Base-by-base conservation (phyloP, 2,888 invertebrate species). In the Eulithis prunata region DNA sequence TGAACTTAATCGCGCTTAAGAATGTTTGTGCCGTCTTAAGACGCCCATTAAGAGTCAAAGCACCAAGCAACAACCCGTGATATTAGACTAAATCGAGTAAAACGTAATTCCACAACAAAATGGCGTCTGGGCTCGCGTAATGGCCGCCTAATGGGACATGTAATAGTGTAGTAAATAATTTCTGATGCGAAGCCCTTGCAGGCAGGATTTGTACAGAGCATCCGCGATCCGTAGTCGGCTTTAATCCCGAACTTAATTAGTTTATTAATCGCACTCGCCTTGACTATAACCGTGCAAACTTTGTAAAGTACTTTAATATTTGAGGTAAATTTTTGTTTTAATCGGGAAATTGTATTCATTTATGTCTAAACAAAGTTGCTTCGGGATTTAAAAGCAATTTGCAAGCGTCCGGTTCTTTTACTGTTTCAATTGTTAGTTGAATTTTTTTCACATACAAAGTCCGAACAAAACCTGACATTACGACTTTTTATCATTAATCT, bases 91-190 rank as follows among this genome's bases (percentile, higher is more conserved):
- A 81, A 84, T 85, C 80, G 84, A 80, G 79, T 80, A 80, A 79
- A 79, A 79, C 78, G 83, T 82, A 83, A 85, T 84, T 81, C 78
- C 71, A 73, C 81, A 79, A 78, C 81, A 83, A 85, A 82, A 86
- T 84, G 84, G 82, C 81, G 77, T 71, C 76, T 74, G 71, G 70
- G 74, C 73, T 69, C 74, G 72, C 79, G 77, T 78, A 83, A 85
- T 85, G 81, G 78, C 75, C 71, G 76, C 70, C 76, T 85, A 87
- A 88, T 87, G 84, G 85, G 73, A 78, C 80, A 78, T 86, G 82
- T 87, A 83, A 87, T 83, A 83, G 81, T 82, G 77, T 73, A 78
- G 79, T 83, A 78, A 84, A 84, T 85, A 82, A 85, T 83, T 79
- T 80, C 73, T 72, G 57, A 45, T 61, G 57, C 57, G 57, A 56